Conservation (phyloP, 2,113 vertebrate species). For the Synodontis membranacea region DNA sequence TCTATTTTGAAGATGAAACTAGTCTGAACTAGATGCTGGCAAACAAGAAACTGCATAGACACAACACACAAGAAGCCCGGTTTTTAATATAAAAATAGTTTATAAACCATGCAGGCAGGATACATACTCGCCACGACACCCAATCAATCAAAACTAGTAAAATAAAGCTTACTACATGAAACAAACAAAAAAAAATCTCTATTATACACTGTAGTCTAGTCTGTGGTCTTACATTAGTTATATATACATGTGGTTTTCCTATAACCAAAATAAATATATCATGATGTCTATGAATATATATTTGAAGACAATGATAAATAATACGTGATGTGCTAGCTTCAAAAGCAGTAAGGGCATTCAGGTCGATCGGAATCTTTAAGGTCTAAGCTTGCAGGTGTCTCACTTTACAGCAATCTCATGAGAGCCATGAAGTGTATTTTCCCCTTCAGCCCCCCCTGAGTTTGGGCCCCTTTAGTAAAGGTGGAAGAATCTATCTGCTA, state of each 20-base stretch:
- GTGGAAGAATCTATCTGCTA: conserved; percentile 23
- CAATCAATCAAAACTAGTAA: conserved; percentile 52
- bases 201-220: conserved; percentile 47
- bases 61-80: conserved; percentile 24
- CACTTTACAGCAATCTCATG: conserved; percentile 43
- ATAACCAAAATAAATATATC: conserved; percentile 71
- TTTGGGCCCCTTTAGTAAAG: conserved; percentile 55
- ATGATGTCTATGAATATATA: conserved; percentile 54
- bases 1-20: conserved; percentile 48
- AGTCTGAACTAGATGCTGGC: conserved; percentile 31
- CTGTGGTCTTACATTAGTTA: conserved; percentile 54
- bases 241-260: conserved; percentile 66
- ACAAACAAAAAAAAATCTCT: conserved; percentile 30
- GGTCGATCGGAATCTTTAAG: conserved; percentile 36
- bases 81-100: conserved; percentile 70
- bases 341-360: conserved; percentile 53
- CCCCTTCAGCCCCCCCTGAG: conserved; percentile 30
- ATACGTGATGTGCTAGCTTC: conserved; percentile 41
- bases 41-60: conserved; percentile 33
- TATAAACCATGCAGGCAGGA: conserved; percentile 71
- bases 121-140: conserved; percentile 53
- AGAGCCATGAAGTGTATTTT: conserved; percentile 7
- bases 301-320: conserved; percentile 64
- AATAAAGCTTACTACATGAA: conserved; percentile 39
- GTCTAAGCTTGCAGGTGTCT: conserved; percentile 35